Percentiles rank a stretch among this genome's conserved stretches.
Conservation (phyloP, 2,797 vertebrate species). For the Echeneis naucrates region DNA sequence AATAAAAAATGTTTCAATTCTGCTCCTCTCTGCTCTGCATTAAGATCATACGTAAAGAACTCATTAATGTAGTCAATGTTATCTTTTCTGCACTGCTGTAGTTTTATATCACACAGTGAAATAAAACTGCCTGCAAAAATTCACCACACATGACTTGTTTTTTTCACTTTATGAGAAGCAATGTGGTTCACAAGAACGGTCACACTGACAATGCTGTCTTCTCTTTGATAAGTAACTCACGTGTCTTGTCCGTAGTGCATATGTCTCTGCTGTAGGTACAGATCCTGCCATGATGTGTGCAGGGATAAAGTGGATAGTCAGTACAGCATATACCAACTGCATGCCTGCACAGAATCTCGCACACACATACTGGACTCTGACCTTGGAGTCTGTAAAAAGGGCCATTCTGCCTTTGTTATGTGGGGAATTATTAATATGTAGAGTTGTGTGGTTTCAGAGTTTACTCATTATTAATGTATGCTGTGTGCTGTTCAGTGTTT, state of each 20-base stretch:
- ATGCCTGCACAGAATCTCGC: slow-evolving; percentile 12
- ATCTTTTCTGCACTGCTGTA: background rate
- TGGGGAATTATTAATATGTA: slow-evolving; percentile 64
- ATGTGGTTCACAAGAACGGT: slow-evolving; percentile 23
- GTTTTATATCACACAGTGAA: slow-evolving; percentile 20
- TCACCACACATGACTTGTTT: slow-evolving; percentile 36
- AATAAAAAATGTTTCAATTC: background rate
- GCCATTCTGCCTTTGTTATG: slow-evolving; percentile 56
- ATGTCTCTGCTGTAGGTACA: slow-evolving; percentile 12
- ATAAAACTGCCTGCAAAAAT: slow-evolving; percentile 43
- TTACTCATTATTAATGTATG: slow-evolving; percentile 51
- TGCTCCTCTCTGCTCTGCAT: background rate
- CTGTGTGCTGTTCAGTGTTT: slow-evolving; percentile 22
- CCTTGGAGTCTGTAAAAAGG: slow-evolving; percentile 38
- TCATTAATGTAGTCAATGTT: background rate
- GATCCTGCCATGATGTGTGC: background rate
- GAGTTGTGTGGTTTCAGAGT: slow-evolving; percentile 38
- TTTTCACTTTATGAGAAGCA: slow-evolving; percentile 33
- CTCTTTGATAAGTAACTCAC: slow-evolving; percentile 45
- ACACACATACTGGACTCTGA: slow-evolving; percentile 56
- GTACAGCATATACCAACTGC: slow-evolving; percentile 20
- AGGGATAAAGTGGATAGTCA: slow-evolving; percentile 6
- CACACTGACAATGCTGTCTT: slow-evolving; percentile 2
- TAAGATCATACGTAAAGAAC: background rate
- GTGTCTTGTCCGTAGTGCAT: slow-evolving; percentile 33